Evolutionary conservation across 2,888 invertebrate genomes (phyloP).

Genomic region (Gandaritis pyraliata): DNA sequence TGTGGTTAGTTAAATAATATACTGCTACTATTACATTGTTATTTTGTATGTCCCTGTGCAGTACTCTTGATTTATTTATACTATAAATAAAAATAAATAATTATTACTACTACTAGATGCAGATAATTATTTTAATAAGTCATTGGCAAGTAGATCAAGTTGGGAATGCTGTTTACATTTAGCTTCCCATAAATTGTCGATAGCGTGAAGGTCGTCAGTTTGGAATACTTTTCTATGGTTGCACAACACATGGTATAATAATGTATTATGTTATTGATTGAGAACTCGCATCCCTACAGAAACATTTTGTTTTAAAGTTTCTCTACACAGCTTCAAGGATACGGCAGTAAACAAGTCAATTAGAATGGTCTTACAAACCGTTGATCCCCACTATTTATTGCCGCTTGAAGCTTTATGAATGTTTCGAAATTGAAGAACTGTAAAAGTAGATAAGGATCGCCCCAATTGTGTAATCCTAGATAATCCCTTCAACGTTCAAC

Average conservation of each 20-base stretch:
- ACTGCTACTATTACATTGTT: slow-evolving; percentile 13
- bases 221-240: slow-evolving; percentile 8
- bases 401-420: slow-evolving; percentile 33
- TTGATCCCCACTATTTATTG: slow-evolving; percentile 30
- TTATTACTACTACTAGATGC: neutral
- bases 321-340: slow-evolving; percentile 6
- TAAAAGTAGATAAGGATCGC: slow-evolving; percentile 50
- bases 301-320: slow-evolving; percentile 7
- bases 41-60: slow-evolving; percentile 30
- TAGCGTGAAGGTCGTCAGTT: slow-evolving; percentile 27
- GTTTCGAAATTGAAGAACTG: slow-evolving; percentile 44
- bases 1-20: slow-evolving; percentile 3
- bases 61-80: slow-evolving; percentile 32
- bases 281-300: neutral
- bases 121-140: slow-evolving; percentile 35
- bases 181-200: slow-evolving; percentile 37
- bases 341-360: slow-evolving; percentile 31
- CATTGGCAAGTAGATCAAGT: slow-evolving; percentile 39
- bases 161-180: slow-evolving; percentile 49
- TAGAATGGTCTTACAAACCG: slow-evolving; percentile 21
- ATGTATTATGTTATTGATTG: slow-evolving; percentile 1
- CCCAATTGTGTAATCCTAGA: slow-evolving; percentile 50
- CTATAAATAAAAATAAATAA: too few relatives aligned
- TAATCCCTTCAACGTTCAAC: slow-evolving; percentile 41
- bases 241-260: slow-evolving; percentile 2